Evolutionary conservation across 2,113 vertebrate genomes (phyloP).

Genomic region (Ictalurus punctatus): DNA sequence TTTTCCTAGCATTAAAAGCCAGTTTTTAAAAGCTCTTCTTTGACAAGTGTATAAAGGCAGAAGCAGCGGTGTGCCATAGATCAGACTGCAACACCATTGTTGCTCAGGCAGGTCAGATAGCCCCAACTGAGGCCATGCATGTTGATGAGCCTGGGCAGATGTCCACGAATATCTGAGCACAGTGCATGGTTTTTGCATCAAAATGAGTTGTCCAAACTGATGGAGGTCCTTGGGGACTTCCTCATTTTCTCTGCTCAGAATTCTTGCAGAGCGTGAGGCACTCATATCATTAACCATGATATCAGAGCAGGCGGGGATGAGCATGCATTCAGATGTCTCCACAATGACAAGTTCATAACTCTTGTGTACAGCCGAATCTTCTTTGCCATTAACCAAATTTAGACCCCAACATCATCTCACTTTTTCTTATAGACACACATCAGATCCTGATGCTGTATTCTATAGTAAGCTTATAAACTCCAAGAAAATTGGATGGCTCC

Average conservation of each 20-base stretch:
- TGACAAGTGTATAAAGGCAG: slow-evolving; percentile 59
- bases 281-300: slow-evolving; percentile 58
- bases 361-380: slow-evolving; percentile 40
- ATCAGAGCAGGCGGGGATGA: slow-evolving; percentile 37
- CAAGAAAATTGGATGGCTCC: not conserved
- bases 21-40: slow-evolving; percentile 58
- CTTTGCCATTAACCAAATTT: slow-evolving; percentile 30
- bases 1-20: slow-evolving; percentile 50
- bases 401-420: not conserved
- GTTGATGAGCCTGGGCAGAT: slow-evolving; percentile 68
- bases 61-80: slow-evolving; percentile 63
- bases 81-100: slow-evolving; percentile 66
- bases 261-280: slow-evolving; percentile 52
- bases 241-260: slow-evolving; percentile 50
- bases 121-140: slow-evolving; percentile 66
- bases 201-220: slow-evolving; percentile 51
- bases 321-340: slow-evolving; percentile 63
- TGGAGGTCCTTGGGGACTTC: slow-evolving; percentile 59
- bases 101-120: slow-evolving; percentile 61
- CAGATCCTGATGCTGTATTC: not conserved
- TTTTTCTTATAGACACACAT: not conserved
- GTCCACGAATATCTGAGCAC: slow-evolving; percentile 61
- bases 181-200: slow-evolving; percentile 56
- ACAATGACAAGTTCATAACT: slow-evolving; percentile 60
- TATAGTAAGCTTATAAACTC: not conserved